These are phyloP conservation scores for Anabacerthia variegaticeps DNA, from an alignment of 2,797 vertebrate genomes.

Conservation along the genomic window DNA sequence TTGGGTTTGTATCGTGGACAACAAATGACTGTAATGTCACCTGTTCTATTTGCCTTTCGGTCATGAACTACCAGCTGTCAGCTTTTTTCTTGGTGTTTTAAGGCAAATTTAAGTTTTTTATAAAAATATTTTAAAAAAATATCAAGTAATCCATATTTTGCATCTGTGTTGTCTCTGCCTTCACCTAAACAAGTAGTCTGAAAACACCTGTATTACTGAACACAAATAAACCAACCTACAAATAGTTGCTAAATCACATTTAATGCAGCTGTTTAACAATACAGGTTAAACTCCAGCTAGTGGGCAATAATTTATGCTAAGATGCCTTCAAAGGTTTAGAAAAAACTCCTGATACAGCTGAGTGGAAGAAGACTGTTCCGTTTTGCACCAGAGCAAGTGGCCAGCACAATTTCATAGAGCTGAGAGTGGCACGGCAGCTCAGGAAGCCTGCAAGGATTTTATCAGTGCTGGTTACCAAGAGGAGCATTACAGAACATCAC, in stretches of 20 bases:
- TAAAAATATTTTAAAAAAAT: neutral
- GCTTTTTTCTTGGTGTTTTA: neutral
- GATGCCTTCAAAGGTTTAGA: neutral
- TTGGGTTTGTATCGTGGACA: neutral
- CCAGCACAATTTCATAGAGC: neutral
- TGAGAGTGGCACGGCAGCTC: neutral
- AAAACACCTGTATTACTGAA: neutral
- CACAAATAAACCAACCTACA: neutral
- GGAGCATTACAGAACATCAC: neutral
- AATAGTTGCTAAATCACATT: neutral
- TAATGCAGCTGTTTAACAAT: neutral
- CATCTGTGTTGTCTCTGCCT: neutral
- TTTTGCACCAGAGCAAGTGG: neutral
- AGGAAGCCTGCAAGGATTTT: neutral
- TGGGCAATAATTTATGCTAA: neutral
- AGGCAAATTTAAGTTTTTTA: neutral
- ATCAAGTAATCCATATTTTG: neutral
- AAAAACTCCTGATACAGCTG: neutral
- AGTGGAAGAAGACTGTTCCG: neutral
- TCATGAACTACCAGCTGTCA: neutral
- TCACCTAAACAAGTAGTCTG: neutral
- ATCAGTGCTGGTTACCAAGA: neutral
- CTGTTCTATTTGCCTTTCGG: neutral
- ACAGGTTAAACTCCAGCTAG: rapidly evolving
- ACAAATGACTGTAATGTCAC: neutral